Evolutionary conservation across 2,113 vertebrate genomes (phyloP).

Genomic region (Rhagologus leucostigma): DNA sequence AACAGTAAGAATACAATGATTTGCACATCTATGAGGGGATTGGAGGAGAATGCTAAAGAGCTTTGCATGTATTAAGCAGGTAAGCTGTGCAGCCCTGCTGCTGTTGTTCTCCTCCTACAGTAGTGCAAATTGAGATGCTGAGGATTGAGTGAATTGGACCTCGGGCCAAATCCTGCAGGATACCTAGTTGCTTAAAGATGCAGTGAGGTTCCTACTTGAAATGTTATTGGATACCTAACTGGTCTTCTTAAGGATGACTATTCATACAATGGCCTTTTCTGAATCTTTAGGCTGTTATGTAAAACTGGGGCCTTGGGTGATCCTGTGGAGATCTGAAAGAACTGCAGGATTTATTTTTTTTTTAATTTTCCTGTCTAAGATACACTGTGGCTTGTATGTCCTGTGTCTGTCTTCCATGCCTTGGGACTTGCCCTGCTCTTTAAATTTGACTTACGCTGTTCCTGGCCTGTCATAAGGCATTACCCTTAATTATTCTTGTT

Average conservation of each 20-base stretch:
- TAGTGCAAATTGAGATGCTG: conserved; percentile 26
- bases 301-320: not conserved
- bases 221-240: not conserved
- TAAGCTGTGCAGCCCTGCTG: not conserved
- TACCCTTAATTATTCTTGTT: not conserved
- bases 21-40: conserved; percentile 44
- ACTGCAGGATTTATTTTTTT: not conserved
- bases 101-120: conserved; percentile 1
- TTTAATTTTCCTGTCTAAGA: not conserved
- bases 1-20: not conserved
- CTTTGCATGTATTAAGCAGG: conserved; percentile 47
- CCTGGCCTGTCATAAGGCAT: not conserved
- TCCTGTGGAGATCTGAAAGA: not conserved
- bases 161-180: not conserved
- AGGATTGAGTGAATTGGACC: not conserved
- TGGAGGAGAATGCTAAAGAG: conserved; percentile 17
- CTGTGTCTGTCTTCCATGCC: not conserved
- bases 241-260: not conserved
- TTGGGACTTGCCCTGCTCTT: not conserved
- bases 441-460: not conserved
- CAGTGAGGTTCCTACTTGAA: not conserved
- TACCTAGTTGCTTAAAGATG: not conserved
- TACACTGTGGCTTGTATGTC: not conserved
- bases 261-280: not conserved
- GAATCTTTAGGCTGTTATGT: not conserved